phyloP scores from a whole-genome alignment of 2,113 vertebrate species.

The Rattus rattus region DNA sequence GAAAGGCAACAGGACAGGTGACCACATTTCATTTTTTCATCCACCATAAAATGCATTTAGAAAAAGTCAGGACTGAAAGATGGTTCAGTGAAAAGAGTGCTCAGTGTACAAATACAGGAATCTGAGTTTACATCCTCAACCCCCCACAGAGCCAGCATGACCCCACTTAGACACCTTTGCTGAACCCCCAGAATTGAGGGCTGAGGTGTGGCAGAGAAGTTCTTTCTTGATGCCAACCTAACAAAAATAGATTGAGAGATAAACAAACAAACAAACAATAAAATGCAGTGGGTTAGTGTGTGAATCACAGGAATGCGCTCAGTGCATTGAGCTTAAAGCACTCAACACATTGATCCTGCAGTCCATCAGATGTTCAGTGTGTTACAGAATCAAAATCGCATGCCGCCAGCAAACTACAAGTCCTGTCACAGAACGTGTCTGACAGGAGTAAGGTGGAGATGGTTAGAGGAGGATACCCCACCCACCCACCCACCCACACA shows the following conservation, averaged over 20 bases:
- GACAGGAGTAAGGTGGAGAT: neutral
- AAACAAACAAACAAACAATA: neutral
- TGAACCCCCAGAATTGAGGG: neutral
- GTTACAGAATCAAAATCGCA: neutral
- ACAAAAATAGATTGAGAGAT: neutral
- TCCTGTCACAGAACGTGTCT: neutral
- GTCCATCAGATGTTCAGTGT: neutral
- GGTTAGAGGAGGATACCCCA: neutral
- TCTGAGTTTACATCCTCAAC: neutral
- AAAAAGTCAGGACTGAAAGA: neutral
- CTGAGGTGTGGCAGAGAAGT: neutral
- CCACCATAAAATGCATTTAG: neutral
- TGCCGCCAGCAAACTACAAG: neutral
- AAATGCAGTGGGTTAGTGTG: no score
- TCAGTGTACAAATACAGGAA: neutral
- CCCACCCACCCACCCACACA: no score
- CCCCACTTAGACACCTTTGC: neutral
- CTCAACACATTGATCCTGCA: neutral
- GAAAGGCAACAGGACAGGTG: neutral
- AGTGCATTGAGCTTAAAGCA: neutral
- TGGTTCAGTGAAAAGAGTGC: neutral
- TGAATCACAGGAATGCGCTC: neutral
- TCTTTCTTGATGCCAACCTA: neutral
- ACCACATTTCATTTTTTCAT: rapidly evolving
- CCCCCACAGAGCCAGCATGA: neutral